phyloP scores from a whole-genome alignment of 2,797 vertebrate species.

The Amblyraja radiata region DNA sequence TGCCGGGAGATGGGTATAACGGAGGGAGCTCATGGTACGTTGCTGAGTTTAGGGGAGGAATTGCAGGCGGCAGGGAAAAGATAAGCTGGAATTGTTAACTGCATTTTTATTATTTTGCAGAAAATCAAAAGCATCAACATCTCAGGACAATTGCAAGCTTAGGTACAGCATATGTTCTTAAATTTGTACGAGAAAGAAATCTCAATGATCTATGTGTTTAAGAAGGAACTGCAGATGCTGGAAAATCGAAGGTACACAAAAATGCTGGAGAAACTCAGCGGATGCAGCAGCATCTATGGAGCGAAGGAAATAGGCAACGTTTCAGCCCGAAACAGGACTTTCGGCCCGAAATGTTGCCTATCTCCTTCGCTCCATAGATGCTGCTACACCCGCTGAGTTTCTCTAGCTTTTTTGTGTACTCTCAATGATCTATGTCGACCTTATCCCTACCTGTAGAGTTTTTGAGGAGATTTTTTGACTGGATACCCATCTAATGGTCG shows the following conservation, averaged over 20 bases:
- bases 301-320: no score
- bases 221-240: no score
- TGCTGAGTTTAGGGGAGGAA: not conserved
- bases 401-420: no score
- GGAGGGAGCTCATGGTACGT: not conserved
- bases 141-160: slow-evolving; percentile 17
- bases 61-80: not conserved
- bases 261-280: no score
- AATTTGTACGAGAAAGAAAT: not conserved
- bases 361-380: no score
- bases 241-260: no score
- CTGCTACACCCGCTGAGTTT: no score
- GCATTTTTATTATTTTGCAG: slow-evolving; percentile 28
- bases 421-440: not conserved
- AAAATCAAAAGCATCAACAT: slow-evolving; percentile 36
- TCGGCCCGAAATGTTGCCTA: no score
- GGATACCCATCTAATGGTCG: not conserved
- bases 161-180: slow-evolving; percentile 25
- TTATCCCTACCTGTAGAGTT: not conserved
- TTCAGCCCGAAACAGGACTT: no score
- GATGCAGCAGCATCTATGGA: no score
- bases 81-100: slow-evolving; percentile 10
- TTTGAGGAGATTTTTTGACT: not conserved
- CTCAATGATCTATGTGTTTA: no score
- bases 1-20: not conserved